Evolutionary conservation across 1,140 invertebrate genomes (phyloP).

Genomic region (Macrobrachium nipponense): DNA sequence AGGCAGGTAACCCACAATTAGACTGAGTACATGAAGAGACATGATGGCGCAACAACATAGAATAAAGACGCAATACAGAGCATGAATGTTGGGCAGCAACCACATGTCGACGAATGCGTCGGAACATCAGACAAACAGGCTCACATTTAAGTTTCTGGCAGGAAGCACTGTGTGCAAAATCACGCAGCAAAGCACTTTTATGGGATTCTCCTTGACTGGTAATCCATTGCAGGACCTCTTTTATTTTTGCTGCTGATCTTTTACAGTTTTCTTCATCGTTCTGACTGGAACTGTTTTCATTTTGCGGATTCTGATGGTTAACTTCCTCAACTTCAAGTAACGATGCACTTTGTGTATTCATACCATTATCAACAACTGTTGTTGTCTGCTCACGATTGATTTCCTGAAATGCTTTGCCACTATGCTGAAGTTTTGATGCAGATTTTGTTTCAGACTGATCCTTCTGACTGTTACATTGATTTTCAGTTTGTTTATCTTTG

Average conservation of each 20-base stretch:
- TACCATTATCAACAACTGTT: neutral
- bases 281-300: neutral
- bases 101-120: conserved; percentile 46
- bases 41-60: conserved; percentile 26
- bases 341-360: neutral
- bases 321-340: neutral
- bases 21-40: conserved; percentile 19
- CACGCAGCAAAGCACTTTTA: neutral
- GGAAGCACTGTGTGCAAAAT: conserved; percentile 48
- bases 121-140: conserved; percentile 41
- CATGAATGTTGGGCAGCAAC: conserved; percentile 36
- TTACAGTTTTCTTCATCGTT: conserved; percentile 25
- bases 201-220: conserved; percentile 15
- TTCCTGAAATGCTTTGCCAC: neutral
- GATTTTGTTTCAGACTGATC: neutral
- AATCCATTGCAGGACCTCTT: conserved; percentile 20
- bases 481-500: neutral
- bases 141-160: conserved; percentile 1
- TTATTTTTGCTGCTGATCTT: conserved; percentile 8
- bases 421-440: neutral
- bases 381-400: neutral
- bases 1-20: conserved; percentile 37
- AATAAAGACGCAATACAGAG: conserved; percentile 23
- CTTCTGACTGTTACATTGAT: neutral
- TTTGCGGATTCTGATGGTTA: neutral